These are phyloP conservation scores for Allolobophora icterica DNA, from an alignment of 2,888 invertebrate genomes.

Conservation along the genomic window DNA sequence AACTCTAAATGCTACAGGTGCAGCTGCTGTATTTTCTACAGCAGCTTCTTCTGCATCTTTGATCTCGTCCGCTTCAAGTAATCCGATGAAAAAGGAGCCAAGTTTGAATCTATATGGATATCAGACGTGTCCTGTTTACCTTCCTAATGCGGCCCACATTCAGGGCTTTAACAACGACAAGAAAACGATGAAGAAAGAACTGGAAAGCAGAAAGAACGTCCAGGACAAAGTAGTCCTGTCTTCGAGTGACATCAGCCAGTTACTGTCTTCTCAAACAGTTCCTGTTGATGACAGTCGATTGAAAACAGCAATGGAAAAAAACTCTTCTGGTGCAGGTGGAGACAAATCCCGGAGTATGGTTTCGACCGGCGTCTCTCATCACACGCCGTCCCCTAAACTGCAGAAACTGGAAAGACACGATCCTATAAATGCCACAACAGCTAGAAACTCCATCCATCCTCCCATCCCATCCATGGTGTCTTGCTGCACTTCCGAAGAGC, in stretches of 20 bases:
- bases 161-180: neutral
- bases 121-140: conserved; percentile 52
- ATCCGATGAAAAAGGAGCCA: conserved; percentile 49
- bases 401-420: conserved; percentile 14
- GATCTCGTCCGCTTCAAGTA: neutral
- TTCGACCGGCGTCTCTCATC: neutral
- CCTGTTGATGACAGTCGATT: neutral
- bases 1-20: conserved; percentile 26
- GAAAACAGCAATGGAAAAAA: neutral
- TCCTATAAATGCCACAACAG: neutral
- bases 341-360: conserved; percentile 5
- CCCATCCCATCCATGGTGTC: neutral
- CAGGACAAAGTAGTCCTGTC: neutral
- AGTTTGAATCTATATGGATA: conserved; percentile 65
- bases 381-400: neutral
- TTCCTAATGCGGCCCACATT: neutral
- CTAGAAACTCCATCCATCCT: neutral
- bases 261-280: neutral
- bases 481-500: neutral
- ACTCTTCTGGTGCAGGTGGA: neutral
- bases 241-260: neutral
- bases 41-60: neutral
- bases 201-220: neutral
- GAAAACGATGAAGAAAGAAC: neutral
- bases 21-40: neutral